These are phyloP conservation scores for Thysanoteuthis rhombus DNA, from an alignment of 2,888 invertebrate species.

Conservation along the genomic window DNA sequence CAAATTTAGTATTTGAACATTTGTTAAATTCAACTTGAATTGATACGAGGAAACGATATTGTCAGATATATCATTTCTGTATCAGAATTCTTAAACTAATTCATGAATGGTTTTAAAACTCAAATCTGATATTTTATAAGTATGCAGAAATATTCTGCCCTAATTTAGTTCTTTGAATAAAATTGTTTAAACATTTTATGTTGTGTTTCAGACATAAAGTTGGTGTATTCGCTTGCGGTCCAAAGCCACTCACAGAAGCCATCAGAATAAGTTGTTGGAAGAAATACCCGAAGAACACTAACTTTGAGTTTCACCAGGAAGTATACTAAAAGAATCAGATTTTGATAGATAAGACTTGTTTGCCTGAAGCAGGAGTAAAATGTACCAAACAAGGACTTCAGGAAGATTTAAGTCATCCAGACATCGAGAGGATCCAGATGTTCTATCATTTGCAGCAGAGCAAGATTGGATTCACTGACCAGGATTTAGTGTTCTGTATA, in stretches of 20 bases:
- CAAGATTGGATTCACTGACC: not conserved
- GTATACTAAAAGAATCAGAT: not conserved
- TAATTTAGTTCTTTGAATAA: no score
- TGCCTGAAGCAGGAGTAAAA: not conserved
- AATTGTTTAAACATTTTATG: not conserved
- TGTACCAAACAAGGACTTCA: not conserved
- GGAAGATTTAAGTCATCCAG: not conserved
- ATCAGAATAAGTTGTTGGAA: not conserved
- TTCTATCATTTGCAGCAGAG: not conserved
- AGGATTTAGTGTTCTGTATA: not conserved
- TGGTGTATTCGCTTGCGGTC: slow-evolving; percentile 39
- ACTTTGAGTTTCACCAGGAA: slow-evolving; percentile 13
- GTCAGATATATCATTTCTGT: no score
- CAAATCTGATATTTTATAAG: no score
- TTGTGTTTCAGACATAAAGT: slow-evolving; percentile 36
- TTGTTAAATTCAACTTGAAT: not conserved
- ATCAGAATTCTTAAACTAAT: no score
- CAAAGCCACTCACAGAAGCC: slow-evolving; percentile 19
- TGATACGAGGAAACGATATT: no score
- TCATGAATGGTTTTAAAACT: no score
- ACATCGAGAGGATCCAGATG: not conserved
- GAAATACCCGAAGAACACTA: not conserved
- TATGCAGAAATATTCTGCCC: no score
- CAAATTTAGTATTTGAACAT: not conserved
- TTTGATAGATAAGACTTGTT: not conserved